Conservation (phyloP, 2,888 invertebrate species). For the Bembecia ichneumoniformis region DNA sequence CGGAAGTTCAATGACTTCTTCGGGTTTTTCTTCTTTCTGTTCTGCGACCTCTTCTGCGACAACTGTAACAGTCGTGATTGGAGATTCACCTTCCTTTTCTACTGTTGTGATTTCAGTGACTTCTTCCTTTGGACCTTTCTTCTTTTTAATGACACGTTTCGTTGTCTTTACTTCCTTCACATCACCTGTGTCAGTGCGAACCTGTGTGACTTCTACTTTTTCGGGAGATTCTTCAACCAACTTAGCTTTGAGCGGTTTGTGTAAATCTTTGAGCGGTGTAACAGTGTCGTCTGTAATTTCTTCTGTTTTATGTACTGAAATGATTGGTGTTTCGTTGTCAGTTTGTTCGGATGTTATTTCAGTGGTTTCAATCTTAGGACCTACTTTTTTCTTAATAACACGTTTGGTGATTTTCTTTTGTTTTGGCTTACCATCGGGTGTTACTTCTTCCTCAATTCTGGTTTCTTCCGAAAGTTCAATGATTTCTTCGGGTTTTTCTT, state of each 20-base stretch:
- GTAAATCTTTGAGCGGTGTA: conserved; percentile 11
- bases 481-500: too few relatives aligned
- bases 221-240: conserved; percentile 20
- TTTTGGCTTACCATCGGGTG: too few relatives aligned
- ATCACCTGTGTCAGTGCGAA: conserved; percentile 13
- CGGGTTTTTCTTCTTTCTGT: conserved; percentile 25
- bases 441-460: too few relatives aligned
- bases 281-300: conserved; percentile 24
- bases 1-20: conserved; percentile 27
- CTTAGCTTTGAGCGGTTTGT: conserved; percentile 14
- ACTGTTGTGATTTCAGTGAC: conserved; percentile 58
- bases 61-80: conserved; percentile 30
- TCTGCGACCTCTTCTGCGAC: conserved; percentile 37
- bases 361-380: too few relatives aligned
- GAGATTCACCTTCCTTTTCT: conserved; percentile 41
- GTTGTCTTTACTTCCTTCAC: conserved; percentile 15
- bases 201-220: conserved; percentile 13
- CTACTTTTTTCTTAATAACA: too few relatives aligned
- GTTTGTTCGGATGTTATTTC: too few relatives aligned
- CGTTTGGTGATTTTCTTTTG: too few relatives aligned
- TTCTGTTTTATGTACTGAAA: conserved; percentile 37
- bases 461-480: too few relatives aligned
- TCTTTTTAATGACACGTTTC: conserved; percentile 38
- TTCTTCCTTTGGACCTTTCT: conserved; percentile 49
- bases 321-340: conserved; percentile 10